Percentiles rank a stretch among this genome's conserved stretches.
These are phyloP conservation scores for Potamilus streckersoni DNA, from an alignment of 1,140 invertebrate species.

Conservation along the genomic window DNA sequence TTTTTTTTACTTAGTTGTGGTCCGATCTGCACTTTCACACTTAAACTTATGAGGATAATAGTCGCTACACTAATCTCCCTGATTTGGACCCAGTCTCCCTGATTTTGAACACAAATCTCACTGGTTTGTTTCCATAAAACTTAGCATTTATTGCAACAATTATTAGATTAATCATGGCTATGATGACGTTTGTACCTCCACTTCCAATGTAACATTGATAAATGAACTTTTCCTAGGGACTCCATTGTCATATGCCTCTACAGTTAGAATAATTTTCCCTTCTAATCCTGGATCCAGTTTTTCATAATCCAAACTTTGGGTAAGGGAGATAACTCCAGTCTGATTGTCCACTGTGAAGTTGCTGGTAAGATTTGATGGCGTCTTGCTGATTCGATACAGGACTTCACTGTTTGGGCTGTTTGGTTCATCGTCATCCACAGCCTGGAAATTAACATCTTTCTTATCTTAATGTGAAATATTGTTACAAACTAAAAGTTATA, in stretches of 20 bases:
- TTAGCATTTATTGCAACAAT: too few species aligned
- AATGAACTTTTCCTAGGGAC: constrained; percentile 18
- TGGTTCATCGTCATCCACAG: constrained; percentile 39
- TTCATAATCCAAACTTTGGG: constrained; percentile 46
- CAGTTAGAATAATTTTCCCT: constrained; percentile 37
- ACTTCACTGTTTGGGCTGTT: constrained; percentile 35
- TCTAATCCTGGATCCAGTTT: constrained; percentile 27
- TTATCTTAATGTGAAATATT: too few species aligned
- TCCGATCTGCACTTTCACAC: too few species aligned
- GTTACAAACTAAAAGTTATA: too few species aligned
- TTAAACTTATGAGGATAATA: too few species aligned
- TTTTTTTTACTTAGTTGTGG: too few species aligned
- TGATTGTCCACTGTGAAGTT: constrained; percentile 38
- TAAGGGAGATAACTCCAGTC: constrained; percentile 41
- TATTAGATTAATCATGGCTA: too few species aligned
- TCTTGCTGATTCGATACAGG: constrained; percentile 13
- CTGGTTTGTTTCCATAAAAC: too few species aligned
- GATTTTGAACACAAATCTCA: too few species aligned
- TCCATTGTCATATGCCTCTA: constrained; percentile 46
- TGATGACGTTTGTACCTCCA: constrained; percentile 28
- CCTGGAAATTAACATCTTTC: constrained; percentile 21
- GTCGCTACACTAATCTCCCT: too few species aligned
- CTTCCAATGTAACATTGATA: constrained; percentile 43
- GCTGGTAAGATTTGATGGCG: constrained; percentile 12
- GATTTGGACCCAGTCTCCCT: too few species aligned